Evolutionary conservation across 2,797 vertebrate species (phyloP).

Genomic region (Eurystomus glaucurus): DNA sequence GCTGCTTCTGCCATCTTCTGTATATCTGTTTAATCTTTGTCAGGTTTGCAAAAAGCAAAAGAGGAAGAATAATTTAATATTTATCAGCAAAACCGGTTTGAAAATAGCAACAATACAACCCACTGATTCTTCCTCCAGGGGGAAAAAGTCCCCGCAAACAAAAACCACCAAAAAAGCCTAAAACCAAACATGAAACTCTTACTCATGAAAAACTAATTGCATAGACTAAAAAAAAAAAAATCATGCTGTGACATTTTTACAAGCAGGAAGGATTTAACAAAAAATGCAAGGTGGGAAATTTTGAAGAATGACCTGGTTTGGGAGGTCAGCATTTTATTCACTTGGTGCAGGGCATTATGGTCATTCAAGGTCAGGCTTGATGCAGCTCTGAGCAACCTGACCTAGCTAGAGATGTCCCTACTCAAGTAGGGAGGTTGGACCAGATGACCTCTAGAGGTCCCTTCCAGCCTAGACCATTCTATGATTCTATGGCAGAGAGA

Average conservation of each 20-base stretch:
- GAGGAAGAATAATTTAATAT: neutral
- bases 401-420: too few relatives aligned
- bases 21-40: slow-evolving; percentile 41
- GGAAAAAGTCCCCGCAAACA: neutral
- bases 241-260: neutral
- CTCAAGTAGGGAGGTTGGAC: too few relatives aligned
- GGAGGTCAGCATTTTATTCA: neutral
- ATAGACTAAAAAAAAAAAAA: neutral
- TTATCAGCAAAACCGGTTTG: neutral
- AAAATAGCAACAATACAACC: neutral
- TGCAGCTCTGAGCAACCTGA: too few relatives aligned
- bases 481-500: neutral
- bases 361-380: too few relatives aligned
- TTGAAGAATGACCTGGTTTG: neutral
- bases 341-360: neutral
- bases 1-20: slow-evolving; percentile 70
- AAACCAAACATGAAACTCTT: neutral
- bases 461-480: too few relatives aligned
- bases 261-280: neutral
- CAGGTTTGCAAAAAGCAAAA: neutral
- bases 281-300: neutral
- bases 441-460: too few relatives aligned
- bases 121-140: neutral
- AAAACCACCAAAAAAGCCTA: neutral
- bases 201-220: neutral